A percentile compares a stretch with the other conserved stretches of the same genome.
Evolutionary conservation across 2,113 vertebrate genomes (phyloP).

Genomic region (Actenoides hombroni): DNA sequence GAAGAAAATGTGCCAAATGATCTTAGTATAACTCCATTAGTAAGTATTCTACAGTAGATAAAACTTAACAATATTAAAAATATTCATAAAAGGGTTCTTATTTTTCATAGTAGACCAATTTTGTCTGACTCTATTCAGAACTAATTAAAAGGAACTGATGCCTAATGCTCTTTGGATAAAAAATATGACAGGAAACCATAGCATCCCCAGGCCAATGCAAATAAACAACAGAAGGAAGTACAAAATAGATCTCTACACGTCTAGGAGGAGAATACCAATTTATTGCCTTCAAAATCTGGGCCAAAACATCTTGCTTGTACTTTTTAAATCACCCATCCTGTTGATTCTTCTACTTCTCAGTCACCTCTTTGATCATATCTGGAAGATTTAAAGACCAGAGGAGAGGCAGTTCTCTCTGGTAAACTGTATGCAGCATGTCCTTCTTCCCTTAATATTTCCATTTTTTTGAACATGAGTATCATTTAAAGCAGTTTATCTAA

Average conservation of each 20-base stretch:
- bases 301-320: neutral
- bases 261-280: neutral
- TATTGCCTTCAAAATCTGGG: neutral
- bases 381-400: neutral
- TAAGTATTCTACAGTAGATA: neutral
- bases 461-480: neutral
- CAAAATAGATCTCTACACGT: neutral
- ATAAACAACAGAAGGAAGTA: neutral
- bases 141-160: neutral
- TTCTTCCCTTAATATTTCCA: too few relatives aligned
- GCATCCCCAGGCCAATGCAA: neutral
- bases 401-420: neutral
- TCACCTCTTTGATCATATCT: neutral
- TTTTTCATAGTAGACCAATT: neutral
- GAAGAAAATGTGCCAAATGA: neutral
- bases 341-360: neutral
- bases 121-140: neutral
- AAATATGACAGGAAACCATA: neutral
- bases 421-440: neutral
- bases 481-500: neutral
- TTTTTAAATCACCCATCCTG: neutral
- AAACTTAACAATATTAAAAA: neutral
- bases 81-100: neutral
- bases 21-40: neutral
- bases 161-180: neutral